Evolutionary conservation across 2,113 vertebrate genomes (phyloP).

Genomic region (Crotalus horridus): DNA sequence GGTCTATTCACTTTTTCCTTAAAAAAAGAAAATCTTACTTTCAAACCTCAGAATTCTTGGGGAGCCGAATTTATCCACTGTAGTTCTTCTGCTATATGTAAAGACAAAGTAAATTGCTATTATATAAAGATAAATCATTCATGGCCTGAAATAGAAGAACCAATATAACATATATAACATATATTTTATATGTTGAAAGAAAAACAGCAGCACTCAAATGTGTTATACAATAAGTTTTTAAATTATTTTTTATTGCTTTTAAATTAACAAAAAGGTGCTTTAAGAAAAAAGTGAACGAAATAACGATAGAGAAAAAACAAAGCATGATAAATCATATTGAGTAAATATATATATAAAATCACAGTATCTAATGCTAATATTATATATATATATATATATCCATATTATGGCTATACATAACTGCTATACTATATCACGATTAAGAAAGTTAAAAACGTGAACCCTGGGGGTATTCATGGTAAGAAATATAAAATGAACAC

Average conservation of each 20-base stretch:
- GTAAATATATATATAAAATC: neutral
- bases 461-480: too few relatives aligned
- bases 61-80: neutral
- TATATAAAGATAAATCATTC: neutral
- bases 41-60: neutral
- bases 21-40: neutral
- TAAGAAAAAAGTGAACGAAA: neutral
- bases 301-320: neutral
- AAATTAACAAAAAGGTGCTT: neutral
- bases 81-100: neutral
- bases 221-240: neutral
- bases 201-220: neutral
- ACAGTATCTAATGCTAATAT: neutral
- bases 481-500: too few relatives aligned
- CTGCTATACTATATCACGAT: too few relatives aligned
- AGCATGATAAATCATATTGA: neutral
- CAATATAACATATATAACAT: too few relatives aligned
- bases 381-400: neutral
- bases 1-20: neutral
- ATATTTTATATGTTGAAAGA: neutral
- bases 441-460: too few relatives aligned
- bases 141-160: constrained; percentile 27
- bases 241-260: neutral
- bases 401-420: too few relatives aligned
- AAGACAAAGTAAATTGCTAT: neutral